These are phyloP conservation scores for Capitella teleta DNA, from an alignment of 1,140 invertebrate species.

Conservation along the genomic window DNA sequence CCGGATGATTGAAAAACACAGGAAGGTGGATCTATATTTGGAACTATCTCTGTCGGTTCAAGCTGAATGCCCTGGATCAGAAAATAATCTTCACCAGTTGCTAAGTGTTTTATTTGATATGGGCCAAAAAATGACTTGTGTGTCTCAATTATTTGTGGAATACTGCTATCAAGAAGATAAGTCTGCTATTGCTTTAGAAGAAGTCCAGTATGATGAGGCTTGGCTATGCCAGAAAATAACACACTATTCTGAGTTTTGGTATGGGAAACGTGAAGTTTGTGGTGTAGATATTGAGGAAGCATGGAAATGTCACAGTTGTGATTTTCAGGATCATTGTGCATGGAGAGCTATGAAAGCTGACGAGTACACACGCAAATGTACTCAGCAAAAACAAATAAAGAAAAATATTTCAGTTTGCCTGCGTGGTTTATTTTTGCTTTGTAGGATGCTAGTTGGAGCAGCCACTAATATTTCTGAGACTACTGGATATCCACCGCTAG, in stretches of 20 bases:
- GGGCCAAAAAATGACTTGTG: neutral
- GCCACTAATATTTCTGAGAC: too few species aligned
- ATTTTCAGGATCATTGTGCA: slow-evolving; percentile 25
- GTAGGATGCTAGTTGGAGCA: too few species aligned
- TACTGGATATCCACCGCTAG: too few species aligned
- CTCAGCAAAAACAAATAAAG: too few species aligned
- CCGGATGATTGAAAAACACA: slow-evolving; percentile 17
- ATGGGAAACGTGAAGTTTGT: slow-evolving; percentile 16
- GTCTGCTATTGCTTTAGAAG: slow-evolving; percentile 14
- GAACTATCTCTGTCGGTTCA: slow-evolving; percentile 17
- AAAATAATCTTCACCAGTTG: slow-evolving; percentile 16
- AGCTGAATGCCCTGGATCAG: slow-evolving; percentile 6
- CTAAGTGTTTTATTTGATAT: slow-evolving; percentile 12
- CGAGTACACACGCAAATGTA: slow-evolving; percentile 16
- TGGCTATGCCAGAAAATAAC: slow-evolving; percentile 15
- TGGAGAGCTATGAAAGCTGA: slow-evolving; percentile 23
- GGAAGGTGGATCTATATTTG: slow-evolving; percentile 16
- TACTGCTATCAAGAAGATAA: slow-evolving; percentile 24
- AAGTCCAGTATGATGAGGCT: slow-evolving; percentile 17
- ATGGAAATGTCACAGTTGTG: slow-evolving; percentile 31
- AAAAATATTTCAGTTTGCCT: too few species aligned
- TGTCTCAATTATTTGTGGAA: slow-evolving; percentile 20
- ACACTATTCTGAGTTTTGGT: slow-evolving; percentile 24
- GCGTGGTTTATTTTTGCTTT: too few species aligned
- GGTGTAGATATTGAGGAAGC: slow-evolving; percentile 35